Evolutionary conservation across 2,113 vertebrate genomes (phyloP).

Genomic region (Callithrix jacchus): DNA sequence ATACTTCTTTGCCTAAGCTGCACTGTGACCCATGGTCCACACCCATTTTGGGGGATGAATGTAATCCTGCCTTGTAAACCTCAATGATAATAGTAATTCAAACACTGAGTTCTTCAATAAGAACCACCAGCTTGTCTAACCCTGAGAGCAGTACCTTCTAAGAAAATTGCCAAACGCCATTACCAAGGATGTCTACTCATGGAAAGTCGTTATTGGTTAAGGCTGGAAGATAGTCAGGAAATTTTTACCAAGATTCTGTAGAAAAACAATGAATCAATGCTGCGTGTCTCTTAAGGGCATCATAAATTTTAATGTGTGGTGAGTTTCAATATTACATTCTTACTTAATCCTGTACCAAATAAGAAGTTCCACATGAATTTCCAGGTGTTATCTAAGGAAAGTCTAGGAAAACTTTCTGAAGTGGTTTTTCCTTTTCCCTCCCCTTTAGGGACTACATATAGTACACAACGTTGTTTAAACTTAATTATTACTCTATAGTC

Average conservation of each 20-base stretch:
- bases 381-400: constrained; percentile 20
- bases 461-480: background rate
- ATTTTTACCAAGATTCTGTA: background rate
- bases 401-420: background rate
- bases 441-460: background rate
- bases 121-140: background rate
- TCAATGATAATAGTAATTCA: background rate
- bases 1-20: constrained; percentile 11
- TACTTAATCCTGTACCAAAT: background rate
- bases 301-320: constrained; percentile 42
- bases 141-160: background rate
- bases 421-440: background rate
- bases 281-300: background rate
- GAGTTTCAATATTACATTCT: constrained; percentile 38
- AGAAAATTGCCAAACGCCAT: background rate
- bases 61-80: background rate
- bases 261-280: background rate
- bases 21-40: background rate
- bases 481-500: background rate
- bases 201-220: constrained; percentile 36
- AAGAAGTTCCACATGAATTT: constrained; percentile 46
- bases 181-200: background rate
- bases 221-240: constrained; percentile 34
- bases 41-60: background rate
- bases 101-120: background rate